A percentile compares a stretch with the other conserved stretches of the same genome.
Conservation (phyloP, 1,140 invertebrate species). For the Choristoneura fumiferana region DNA sequence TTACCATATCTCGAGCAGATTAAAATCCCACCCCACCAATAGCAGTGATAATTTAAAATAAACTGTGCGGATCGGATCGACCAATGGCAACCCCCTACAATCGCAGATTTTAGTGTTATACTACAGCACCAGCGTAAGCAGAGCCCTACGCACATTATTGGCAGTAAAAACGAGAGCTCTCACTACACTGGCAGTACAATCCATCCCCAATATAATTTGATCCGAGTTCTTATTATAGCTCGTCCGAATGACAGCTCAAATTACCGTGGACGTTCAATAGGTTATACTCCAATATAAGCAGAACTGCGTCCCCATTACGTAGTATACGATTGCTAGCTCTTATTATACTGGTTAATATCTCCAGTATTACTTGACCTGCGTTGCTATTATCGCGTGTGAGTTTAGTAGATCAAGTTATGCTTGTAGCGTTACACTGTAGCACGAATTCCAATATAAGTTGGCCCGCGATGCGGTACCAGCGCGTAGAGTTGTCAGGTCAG, state of each 20-base stretch:
- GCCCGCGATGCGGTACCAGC: background rate
- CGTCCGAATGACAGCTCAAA: slow-evolving; percentile 3
- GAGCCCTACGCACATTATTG: slow-evolving; percentile 32
- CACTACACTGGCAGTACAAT: background rate
- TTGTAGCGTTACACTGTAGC: slow-evolving; percentile 33
- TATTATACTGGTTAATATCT: background rate
- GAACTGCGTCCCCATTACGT: background rate
- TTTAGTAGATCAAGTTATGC: slow-evolving; percentile 36
- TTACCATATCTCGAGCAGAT: slow-evolving; percentile 25
- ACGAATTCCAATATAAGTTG: background rate
- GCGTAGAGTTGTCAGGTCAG: slow-evolving; percentile 34
- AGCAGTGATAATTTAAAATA: slow-evolving; percentile 69
- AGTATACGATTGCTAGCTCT: background rate
- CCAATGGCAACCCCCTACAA: slow-evolving; percentile 27
- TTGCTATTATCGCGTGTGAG: slow-evolving; percentile 30
- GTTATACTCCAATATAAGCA: background rate
- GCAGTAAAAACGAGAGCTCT: slow-evolving; percentile 1
- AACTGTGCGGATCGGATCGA: slow-evolving; percentile 71
- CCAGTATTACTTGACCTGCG: background rate
- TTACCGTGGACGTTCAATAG: background rate
- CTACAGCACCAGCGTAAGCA: slow-evolving; percentile 37
- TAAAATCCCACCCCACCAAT: slow-evolving; percentile 40
- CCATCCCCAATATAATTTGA: background rate
- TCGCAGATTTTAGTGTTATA: slow-evolving; percentile 67
- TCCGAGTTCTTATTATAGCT: background rate